Percentiles rank a stretch among this genome's conserved stretches.
Evolutionary conservation across 64 coral and sea anemone species (phyloP).

Genomic region (Stylophora pistillata): DNA sequence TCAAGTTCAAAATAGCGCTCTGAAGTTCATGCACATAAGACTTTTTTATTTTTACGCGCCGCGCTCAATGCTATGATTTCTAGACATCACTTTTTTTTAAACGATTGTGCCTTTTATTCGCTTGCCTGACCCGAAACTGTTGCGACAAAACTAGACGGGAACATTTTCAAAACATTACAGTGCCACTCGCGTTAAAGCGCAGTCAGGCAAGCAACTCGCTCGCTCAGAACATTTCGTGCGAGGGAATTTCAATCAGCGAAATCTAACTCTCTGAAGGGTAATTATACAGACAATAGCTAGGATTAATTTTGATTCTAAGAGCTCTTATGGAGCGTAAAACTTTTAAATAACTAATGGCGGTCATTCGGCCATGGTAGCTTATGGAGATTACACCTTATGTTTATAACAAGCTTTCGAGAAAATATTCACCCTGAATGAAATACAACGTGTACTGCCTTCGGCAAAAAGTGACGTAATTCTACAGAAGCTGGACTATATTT

Average conservation of each 20-base stretch:
- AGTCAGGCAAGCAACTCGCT: not conserved
- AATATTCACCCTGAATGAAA: not conserved
- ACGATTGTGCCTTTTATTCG: not conserved
- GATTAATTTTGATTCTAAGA: conserved; percentile 19
- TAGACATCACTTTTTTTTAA: not conserved
- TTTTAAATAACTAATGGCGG: not conserved
- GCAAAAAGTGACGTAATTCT: not conserved
- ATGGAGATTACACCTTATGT: not conserved
- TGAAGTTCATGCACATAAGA: not conserved
- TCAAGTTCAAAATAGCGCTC: not conserved
- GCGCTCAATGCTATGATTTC: not conserved
- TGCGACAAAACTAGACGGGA: not conserved
- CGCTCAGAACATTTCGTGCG: not conserved
- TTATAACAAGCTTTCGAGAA: conserved; percentile 1
- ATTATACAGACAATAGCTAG: conserved; percentile 27
- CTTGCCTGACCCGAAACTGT: not conserved
- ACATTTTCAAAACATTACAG: conserved; percentile 10
- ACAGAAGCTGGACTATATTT: not conserved
- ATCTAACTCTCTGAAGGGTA: conserved; percentile 2
- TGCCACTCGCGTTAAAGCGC: not conserved
- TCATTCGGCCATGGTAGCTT: not conserved
- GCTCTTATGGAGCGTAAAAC: conserved; percentile 21
- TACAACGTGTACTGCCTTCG: not conserved
- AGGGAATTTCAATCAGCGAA: conserved; percentile 1
- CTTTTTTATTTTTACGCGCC: not conserved